phyloP scores from a whole-genome alignment of 2,797 vertebrate species.

The Hyperoplus immaculatus region DNA sequence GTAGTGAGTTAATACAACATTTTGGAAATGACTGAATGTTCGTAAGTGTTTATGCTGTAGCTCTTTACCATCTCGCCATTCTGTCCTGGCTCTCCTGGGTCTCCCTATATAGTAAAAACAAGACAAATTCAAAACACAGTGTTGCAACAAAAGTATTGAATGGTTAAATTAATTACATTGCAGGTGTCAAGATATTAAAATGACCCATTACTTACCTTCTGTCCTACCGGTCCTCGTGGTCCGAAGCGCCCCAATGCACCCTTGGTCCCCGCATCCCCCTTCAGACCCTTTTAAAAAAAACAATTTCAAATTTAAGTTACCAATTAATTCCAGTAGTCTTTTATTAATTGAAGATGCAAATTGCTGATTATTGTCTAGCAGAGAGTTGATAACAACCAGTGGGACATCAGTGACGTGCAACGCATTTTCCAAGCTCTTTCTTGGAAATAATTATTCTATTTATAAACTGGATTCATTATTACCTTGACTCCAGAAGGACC shows the following conservation, averaged over 20 bases:
- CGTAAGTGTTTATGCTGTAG: neutral
- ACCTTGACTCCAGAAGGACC: constrained; percentile 92
- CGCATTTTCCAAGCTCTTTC: neutral
- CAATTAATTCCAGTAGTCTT: no score
- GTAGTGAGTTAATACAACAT: neutral
- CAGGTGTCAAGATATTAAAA: neutral
- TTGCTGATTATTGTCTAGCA: neutral
- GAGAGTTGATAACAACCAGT: neutral
- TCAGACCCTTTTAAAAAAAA: constrained; percentile 84
- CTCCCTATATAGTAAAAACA: constrained; percentile 82
- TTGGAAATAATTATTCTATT: neutral
- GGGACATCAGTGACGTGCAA: neutral
- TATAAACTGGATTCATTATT: constrained; percentile 13
- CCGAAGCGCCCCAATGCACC: constrained; percentile 91
- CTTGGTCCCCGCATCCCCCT: constrained; percentile 90
- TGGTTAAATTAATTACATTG: neutral
- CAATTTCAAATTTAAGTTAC: neutral
- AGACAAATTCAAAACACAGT: neutral
- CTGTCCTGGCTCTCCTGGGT: constrained; percentile 87
- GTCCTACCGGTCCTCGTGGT: constrained; percentile 89
- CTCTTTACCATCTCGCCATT: constrained; percentile 85
- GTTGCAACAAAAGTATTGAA: neutral
- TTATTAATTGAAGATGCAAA: neutral
- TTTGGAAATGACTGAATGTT: neutral
- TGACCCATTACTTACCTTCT: constrained; percentile 85